These are phyloP conservation scores for Gymnothorax reevesii DNA, from an alignment of 2,797 vertebrate species.

Conservation along the genomic window DNA sequence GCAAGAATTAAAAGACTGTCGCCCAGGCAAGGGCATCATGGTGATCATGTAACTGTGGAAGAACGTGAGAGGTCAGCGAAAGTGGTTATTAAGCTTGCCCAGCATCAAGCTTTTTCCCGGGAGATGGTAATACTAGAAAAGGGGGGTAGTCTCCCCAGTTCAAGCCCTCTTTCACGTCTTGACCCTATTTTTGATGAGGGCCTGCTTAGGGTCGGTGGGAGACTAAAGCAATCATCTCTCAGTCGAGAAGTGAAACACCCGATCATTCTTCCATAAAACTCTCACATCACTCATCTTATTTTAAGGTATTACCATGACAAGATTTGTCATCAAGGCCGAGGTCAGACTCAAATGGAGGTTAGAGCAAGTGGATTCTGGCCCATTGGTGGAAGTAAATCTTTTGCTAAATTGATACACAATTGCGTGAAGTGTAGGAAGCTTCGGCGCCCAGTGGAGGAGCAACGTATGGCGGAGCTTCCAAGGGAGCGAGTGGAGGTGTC, in stretches of 20 bases:
- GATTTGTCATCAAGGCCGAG: constrained; percentile 37
- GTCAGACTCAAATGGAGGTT: no score
- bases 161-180: background rate
- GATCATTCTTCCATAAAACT: constrained; percentile 37
- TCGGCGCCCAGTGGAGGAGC: constrained; percentile 29
- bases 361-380: no score
- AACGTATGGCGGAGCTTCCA: constrained; percentile 29
- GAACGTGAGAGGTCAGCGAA: constrained; percentile 24
- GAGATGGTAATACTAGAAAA: constrained; percentile 22
- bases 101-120: constrained; percentile 23
- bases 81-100: constrained; percentile 33
- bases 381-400: background rate
- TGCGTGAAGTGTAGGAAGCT: background rate
- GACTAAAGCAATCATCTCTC: constrained; percentile 27
- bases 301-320: constrained; percentile 21
- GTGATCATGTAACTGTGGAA: constrained; percentile 18
- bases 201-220: constrained; percentile 36
- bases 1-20: constrained; percentile 35
- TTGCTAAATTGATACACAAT: background rate
- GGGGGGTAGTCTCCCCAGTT: constrained; percentile 19
- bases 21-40: background rate
- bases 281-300: constrained; percentile 39
- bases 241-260: constrained; percentile 35
- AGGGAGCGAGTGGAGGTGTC: background rate
- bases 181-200: constrained; percentile 13